Conservation (phyloP, 2,113 vertebrate species). For the Nipponia nippon region DNA sequence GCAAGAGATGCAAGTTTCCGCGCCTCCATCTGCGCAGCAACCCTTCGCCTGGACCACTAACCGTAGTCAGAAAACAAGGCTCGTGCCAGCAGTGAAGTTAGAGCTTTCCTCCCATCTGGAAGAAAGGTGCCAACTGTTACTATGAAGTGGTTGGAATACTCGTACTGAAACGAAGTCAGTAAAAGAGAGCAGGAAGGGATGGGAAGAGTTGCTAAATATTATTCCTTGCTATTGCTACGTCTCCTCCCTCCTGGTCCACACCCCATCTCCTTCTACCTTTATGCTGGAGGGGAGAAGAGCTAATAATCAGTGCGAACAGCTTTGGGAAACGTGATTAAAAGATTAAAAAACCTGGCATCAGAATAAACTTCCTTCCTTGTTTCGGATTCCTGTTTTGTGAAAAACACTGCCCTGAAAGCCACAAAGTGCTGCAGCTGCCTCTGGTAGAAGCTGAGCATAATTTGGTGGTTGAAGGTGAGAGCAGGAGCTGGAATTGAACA, state of each 20-base stretch:
- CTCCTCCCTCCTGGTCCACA: not conserved
- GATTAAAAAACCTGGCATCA: not conserved
- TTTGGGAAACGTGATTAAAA: not conserved
- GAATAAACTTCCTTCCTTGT: not conserved
- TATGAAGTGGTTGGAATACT: not conserved
- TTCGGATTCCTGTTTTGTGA: not conserved
- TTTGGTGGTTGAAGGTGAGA: not conserved
- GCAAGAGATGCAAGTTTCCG: not conserved
- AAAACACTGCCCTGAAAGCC: not conserved
- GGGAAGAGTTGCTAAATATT: not conserved
- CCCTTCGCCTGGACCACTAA: not conserved
- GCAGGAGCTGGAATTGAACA: not conserved
- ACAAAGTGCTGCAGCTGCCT: not conserved
- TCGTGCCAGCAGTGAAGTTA: not conserved
- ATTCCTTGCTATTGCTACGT: not conserved
- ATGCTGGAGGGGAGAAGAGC: not conserved
- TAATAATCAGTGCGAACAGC: not conserved
- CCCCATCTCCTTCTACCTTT: not conserved
- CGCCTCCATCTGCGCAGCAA: not conserved
- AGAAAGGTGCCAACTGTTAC: not conserved
- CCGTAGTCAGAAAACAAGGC: not conserved
- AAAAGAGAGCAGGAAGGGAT: not conserved
- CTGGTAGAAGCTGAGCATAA: not conserved
- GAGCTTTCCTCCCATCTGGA: not conserved
- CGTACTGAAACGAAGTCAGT: not conserved